phyloP scores from a whole-genome alignment of 2,113 vertebrate species.

The Hemibagrus wyckioides region DNA sequence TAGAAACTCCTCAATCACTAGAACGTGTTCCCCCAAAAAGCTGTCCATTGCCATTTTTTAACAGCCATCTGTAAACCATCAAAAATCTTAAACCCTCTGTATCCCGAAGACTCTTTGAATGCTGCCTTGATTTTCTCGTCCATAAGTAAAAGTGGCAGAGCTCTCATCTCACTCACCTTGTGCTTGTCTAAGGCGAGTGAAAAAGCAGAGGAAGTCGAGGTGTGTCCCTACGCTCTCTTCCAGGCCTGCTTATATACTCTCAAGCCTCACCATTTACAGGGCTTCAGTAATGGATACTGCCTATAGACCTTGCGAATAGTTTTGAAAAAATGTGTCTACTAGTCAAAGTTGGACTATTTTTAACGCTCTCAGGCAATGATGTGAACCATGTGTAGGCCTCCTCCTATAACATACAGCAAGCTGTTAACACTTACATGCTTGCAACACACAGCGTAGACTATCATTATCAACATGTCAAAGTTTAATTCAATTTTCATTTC shows the following conservation, averaged over 20 bases:
- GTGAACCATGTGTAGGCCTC: conserved; percentile 59
- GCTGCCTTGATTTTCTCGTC: not conserved
- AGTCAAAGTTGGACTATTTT: conserved; percentile 73
- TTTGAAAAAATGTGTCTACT: conserved; percentile 80
- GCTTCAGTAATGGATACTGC: conserved; percentile 70
- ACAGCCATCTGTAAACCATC: not conserved
- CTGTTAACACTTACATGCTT: not conserved
- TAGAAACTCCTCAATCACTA: conserved; percentile 33
- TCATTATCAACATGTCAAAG: not conserved
- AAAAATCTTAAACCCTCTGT: conserved; percentile 33
- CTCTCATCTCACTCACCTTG: conserved; percentile 70
- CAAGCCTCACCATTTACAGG: conserved; percentile 75
- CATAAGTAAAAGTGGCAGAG: not conserved
- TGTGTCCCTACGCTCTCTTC: conserved; percentile 48
- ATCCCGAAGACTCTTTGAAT: conserved; percentile 11
- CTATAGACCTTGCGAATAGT: conserved; percentile 66
- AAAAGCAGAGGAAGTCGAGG: conserved; percentile 69
- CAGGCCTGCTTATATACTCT: conserved; percentile 71
- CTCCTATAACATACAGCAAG: not conserved
- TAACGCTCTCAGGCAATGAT: conserved; percentile 73
- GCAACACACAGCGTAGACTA: not conserved
- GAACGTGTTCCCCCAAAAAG: not conserved
- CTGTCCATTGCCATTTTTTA: conserved; percentile 14
- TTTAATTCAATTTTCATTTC: not conserved
- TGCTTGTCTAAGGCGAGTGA: conserved; percentile 76